Evolutionary conservation across 2,113 vertebrate species (phyloP).

Genomic region (Puffinus mauretanicus): DNA sequence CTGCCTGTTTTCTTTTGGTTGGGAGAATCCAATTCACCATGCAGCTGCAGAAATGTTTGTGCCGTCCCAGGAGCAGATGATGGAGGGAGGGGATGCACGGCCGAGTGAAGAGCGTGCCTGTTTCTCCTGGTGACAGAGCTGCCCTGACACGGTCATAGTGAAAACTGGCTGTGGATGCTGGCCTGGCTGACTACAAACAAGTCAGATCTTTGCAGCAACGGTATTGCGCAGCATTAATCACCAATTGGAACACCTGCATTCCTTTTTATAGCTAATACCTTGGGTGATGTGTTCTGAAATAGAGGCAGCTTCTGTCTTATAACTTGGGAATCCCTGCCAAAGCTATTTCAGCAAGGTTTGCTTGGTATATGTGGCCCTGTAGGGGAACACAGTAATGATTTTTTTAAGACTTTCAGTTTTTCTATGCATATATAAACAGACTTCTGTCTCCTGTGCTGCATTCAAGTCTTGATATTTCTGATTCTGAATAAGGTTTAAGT

Average conservation of each 20-base stretch:
- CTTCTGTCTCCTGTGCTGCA: neutral
- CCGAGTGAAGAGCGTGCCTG: neutral
- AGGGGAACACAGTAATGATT: conserved; percentile 23
- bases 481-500: neutral
- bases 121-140: neutral
- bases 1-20: neutral
- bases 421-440: neutral
- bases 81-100: neutral
- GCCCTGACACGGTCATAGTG: neutral
- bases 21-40: neutral
- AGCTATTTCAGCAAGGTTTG: neutral
- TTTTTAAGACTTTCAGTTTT: neutral
- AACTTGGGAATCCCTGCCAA: neutral
- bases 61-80: neutral
- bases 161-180: neutral
- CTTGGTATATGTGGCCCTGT: neutral
- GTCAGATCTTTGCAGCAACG: neutral
- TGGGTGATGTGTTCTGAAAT: neutral
- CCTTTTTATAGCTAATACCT: neutral
- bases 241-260: neutral
- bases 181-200: neutral
- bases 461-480: neutral
- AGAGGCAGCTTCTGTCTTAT: neutral
- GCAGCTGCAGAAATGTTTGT: neutral
- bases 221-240: neutral